Evolutionary conservation across 2,888 invertebrate species (phyloP).

Genomic region (Orthonychiurus folsomi): DNA sequence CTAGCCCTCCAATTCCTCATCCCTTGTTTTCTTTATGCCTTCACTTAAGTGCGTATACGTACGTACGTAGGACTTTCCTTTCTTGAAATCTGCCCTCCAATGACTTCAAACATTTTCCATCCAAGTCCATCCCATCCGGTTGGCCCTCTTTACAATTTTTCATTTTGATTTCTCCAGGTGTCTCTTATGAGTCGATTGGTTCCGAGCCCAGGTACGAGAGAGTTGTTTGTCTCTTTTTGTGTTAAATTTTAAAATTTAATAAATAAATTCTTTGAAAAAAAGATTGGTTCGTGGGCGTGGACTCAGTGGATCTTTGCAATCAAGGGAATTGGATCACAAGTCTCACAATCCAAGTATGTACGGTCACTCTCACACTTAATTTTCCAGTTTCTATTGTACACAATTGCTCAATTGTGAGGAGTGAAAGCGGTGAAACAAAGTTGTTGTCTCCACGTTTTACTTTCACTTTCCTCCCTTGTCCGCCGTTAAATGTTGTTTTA

Average conservation of each 20-base stretch:
- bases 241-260: neutral
- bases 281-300: conserved; percentile 56
- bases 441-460: neutral
- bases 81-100: too few species aligned
- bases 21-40: neutral
- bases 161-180: conserved; percentile 54
- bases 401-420: neutral
- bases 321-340: conserved; percentile 86
- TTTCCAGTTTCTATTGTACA: neutral
- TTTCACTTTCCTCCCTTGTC: conserved; percentile 5
- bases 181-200: conserved; percentile 83
- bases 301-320: conserved; percentile 80
- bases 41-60: neutral
- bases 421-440: neutral
- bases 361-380: too few species aligned
- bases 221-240: too few species aligned
- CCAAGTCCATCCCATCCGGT: too few species aligned
- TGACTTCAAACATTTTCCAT: too few species aligned
- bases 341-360: conserved; percentile 74
- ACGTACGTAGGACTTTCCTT: neutral
- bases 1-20: neutral
- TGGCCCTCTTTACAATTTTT: too few species aligned
- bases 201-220: conserved; percentile 54
- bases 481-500: neutral
- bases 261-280: neutral